These are phyloP conservation scores for Dione vanillae DNA, from an alignment of 2,888 invertebrate species.

Conservation along the genomic window DNA sequence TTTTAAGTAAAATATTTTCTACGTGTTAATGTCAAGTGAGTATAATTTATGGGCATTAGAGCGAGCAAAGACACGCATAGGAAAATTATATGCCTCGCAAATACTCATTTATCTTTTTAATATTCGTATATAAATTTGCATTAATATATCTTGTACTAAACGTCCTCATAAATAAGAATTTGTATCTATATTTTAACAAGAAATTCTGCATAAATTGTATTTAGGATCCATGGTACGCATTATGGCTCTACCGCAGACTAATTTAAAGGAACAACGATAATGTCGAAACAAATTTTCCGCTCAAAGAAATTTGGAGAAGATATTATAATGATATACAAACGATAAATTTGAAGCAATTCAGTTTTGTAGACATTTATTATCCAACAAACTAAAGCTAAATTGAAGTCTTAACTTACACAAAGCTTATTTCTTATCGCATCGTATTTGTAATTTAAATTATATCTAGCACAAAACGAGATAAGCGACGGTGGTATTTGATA, in stretches of 20 bases:
- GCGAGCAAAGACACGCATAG: background rate
- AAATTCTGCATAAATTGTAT: constrained; percentile 25
- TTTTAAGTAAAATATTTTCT: background rate
- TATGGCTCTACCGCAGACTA: constrained; percentile 20
- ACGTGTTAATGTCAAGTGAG: background rate
- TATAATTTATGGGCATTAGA: background rate
- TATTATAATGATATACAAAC: constrained; percentile 32
- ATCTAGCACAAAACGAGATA: constrained; percentile 20
- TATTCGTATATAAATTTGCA: constrained; percentile 10
- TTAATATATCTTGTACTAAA: constrained; percentile 5
- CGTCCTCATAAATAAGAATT: constrained; percentile 8
- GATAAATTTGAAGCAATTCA: constrained; percentile 31
- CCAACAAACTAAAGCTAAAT: constrained; percentile 11
- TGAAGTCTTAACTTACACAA: constrained; percentile 18
- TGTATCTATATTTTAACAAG: constrained; percentile 22
- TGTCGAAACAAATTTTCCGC: constrained; percentile 17
- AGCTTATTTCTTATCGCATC: constrained; percentile 24
- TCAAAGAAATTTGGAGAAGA: constrained; percentile 27
- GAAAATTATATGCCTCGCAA: background rate
- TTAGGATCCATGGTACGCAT: constrained; percentile 20
- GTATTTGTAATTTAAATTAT: constrained; percentile 27
- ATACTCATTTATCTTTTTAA: background rate
- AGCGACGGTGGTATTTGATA: background rate
- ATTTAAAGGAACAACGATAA: constrained; percentile 35
- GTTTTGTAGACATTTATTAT: constrained; percentile 33